Percentiles rank a stretch among this genome's conserved stretches.
Conservation (phyloP, 1,140 invertebrate species). For the Tribolium madens region DNA sequence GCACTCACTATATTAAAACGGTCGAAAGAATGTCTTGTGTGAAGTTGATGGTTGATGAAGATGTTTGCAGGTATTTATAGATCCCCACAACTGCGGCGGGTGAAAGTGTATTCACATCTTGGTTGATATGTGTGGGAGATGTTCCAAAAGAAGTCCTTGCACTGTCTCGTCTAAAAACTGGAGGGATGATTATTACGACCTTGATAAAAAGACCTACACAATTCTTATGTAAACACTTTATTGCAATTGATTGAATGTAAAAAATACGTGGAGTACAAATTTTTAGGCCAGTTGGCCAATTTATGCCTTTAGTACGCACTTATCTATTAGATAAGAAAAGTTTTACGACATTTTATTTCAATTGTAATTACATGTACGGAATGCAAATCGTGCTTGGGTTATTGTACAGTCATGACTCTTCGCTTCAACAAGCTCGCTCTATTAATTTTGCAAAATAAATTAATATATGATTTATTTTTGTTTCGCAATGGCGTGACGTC, state of each 20-base stretch:
- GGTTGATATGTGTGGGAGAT: conserved; percentile 45
- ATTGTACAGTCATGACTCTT: conserved; percentile 13
- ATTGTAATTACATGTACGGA: conserved; percentile 4
- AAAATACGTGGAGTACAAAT: background rate
- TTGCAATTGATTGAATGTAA: background rate
- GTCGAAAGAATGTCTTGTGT: conserved; percentile 44
- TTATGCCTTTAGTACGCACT: background rate
- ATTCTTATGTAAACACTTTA: conserved; percentile 20
- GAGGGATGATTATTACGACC: conserved; percentile 47
- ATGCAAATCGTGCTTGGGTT: background rate
- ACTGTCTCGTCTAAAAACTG: conserved; percentile 33
- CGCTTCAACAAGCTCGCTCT: background rate
- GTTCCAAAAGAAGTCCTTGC: conserved; percentile 43
- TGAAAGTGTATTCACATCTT: conserved; percentile 55
- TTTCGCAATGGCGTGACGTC: background rate
- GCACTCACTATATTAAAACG: conserved; percentile 44
- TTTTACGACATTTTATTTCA: conserved; percentile 26
- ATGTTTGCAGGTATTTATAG: conserved; percentile 53
- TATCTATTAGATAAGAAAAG: conserved; percentile 23
- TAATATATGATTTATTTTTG: background rate
- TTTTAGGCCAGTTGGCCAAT: background rate
- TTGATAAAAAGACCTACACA: conserved; percentile 41
- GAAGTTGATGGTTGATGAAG: conserved; percentile 23
- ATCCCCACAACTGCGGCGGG: conserved; percentile 43
- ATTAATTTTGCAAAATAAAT: conserved; percentile 13